These are phyloP conservation scores for Lemur catta DNA, from an alignment of 2,797 vertebrate genomes.

Conservation along the genomic window DNA sequence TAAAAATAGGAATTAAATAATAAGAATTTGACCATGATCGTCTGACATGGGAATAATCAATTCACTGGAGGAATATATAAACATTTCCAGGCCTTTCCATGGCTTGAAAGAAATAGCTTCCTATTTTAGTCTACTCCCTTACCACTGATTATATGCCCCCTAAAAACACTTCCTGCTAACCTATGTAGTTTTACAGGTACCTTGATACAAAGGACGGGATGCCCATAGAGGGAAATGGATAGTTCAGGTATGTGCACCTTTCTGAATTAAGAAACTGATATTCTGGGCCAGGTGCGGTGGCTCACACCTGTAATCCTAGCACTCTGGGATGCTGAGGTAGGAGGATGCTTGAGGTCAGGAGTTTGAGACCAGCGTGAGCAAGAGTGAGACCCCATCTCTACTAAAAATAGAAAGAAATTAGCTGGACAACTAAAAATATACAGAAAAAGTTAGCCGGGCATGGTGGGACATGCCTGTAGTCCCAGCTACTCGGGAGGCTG, in stretches of 20 bases:
- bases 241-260: neutral
- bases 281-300: accelerated
- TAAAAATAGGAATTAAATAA: neutral
- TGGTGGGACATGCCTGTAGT: too few species aligned
- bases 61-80: neutral
- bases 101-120: neutral
- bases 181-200: neutral
- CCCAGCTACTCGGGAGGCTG: too few species aligned
- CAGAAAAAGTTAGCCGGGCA: too few species aligned
- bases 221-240: neutral
- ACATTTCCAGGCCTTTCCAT: neutral
- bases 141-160: neutral
- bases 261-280: neutral
- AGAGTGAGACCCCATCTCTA: too few species aligned
- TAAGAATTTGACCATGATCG: neutral
- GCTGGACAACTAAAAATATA: too few species aligned
- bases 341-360: too few species aligned
- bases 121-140: neutral
- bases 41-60: neutral
- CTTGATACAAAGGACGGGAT: neutral
- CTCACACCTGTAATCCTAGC: too few species aligned
- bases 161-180: neutral
- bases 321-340: too few species aligned
- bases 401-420: too few species aligned
- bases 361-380: too few species aligned